A percentile compares a stretch with the other conserved stretches of the same genome.
phyloP scores from a whole-genome alignment of 1,140 invertebrate species.

The Notospermus geniculatus region DNA sequence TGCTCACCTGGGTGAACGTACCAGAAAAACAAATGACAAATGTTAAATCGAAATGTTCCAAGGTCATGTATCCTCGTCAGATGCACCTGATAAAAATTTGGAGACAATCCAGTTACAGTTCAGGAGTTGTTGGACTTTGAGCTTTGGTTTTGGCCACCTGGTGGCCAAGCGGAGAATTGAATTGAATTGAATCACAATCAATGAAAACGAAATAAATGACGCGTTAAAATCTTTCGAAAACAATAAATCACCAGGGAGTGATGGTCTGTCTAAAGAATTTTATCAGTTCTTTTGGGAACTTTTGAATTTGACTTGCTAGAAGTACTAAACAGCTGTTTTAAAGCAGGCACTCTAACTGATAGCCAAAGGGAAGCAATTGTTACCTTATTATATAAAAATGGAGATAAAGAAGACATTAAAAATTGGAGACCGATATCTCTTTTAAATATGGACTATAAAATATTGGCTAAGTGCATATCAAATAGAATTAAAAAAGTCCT shows the following conservation, averaged over 20 bases:
- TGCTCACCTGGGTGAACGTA: too few relatives aligned
- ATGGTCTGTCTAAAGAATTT: constrained; percentile 1
- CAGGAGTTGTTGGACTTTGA: too few relatives aligned
- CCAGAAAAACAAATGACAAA: too few relatives aligned
- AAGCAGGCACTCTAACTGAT: neutral
- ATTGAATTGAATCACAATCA: too few relatives aligned
- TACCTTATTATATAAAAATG: neutral
- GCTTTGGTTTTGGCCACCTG: too few relatives aligned
- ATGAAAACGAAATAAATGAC: neutral
- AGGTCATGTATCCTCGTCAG: too few relatives aligned
- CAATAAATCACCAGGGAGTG: constrained; percentile 11
- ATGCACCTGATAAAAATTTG: too few relatives aligned
- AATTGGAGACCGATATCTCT: constrained; percentile 14
- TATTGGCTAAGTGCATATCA: neutral
- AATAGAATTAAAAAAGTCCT: constrained; percentile 3
- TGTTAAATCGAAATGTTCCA: too few relatives aligned
- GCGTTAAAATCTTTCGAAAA: neutral
- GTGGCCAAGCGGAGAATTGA: too few relatives aligned
- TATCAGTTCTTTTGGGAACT: neutral
- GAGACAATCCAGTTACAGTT: too few relatives aligned
- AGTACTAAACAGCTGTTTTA: neutral
- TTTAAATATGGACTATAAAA: constrained; percentile 6
- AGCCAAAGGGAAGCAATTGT: neutral
- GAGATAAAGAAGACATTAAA: neutral
- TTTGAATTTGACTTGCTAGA: neutral